Base-by-base conservation (phyloP, 2,113 vertebrate species). In the Sakesphorus luctuosus region DNA sequence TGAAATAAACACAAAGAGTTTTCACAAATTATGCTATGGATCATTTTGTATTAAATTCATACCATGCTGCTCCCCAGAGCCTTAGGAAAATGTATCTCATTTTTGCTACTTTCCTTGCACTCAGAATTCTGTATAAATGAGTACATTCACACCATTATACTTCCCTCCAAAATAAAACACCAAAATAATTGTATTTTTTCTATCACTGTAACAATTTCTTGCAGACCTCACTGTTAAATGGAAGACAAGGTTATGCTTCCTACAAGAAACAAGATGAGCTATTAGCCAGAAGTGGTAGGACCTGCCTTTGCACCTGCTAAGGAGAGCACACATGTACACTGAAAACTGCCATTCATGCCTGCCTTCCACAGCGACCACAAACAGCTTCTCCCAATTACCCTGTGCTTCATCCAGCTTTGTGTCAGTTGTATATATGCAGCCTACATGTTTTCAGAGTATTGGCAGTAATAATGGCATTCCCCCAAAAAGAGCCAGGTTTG, bases 401-500 rank as follows among this genome's bases (percentile, higher is more conserved):
- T 50, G 88, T 44, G 15, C 53, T 65, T 80, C 46, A 16, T 46
- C 55, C 50, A 18, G 10, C 43, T 71, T 29, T 43, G 28, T n/a
- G 15, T 18, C 19, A 61, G 6, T 5, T 23, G 43, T 10, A 23
- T 7, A 20, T 5, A 13, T 3, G 23, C 52, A 35, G 46, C 59
- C 29, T 18, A 10, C n/a, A 6, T 11, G 8, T 53, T 86, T 29
- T 61, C 43, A 29, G 65, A 33, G 46, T 2, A 3, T 1, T 33
- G 71, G n/a, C 2, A 36, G 15, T 2, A 36, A 31, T 13, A 25
- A 62, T 4, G 21, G 23, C 35, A 24, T 31, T 40, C 43, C 16
- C 0, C 5, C 7, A 28, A 28, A 25, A 3, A 33, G 25, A 24
- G 28, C 2, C 1, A 1, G 3, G 9, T 18, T 53, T 8, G 13